phyloP scores from a whole-genome alignment of 2,888 invertebrate species.

The Opisthograptis luteolata region DNA sequence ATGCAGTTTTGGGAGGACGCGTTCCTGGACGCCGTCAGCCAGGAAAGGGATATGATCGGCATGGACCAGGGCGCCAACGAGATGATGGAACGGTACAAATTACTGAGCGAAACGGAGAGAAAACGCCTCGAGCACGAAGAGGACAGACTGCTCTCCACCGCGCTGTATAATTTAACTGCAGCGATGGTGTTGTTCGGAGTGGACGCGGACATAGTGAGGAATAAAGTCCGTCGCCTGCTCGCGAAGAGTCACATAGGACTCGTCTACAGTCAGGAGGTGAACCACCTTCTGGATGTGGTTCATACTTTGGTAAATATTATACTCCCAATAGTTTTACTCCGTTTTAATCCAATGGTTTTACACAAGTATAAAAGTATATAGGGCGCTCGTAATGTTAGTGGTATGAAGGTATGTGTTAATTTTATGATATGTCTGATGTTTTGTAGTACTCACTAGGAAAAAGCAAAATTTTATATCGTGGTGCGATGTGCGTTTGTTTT shows the following conservation, averaged over 20 bases:
- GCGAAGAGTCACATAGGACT: constrained; percentile 99
- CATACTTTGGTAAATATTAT: constrained; percentile 91
- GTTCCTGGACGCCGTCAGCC: constrained; percentile 98
- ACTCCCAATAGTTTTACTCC: too few species aligned
- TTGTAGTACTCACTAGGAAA: too few species aligned
- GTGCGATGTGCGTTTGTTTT: too few species aligned
- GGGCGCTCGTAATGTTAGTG: too few species aligned
- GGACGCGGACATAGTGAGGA: constrained; percentile 91
- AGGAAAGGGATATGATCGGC: constrained; percentile 99
- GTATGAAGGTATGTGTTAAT: too few species aligned
- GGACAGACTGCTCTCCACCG: constrained; percentile 96
- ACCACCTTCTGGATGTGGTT: constrained; percentile 97
- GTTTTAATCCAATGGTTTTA: too few species aligned
- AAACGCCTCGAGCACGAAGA: constrained; percentile 99
- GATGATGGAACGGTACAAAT: constrained; percentile 99
- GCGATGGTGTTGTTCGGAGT: constrained; percentile 97
- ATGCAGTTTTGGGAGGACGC: constrained; percentile 99
- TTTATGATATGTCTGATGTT: too few species aligned
- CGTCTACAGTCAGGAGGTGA: constrained; percentile 98
- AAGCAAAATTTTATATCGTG: too few species aligned
- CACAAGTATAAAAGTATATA: too few species aligned
- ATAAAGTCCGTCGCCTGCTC: constrained; percentile 94
- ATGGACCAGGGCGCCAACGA: constrained; percentile 99
- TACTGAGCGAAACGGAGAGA: constrained; percentile 95
- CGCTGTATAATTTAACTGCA: constrained; percentile 97